Conservation (phyloP, 2,888 invertebrate genomes). For the Zaprionus bogoriensis region DNA sequence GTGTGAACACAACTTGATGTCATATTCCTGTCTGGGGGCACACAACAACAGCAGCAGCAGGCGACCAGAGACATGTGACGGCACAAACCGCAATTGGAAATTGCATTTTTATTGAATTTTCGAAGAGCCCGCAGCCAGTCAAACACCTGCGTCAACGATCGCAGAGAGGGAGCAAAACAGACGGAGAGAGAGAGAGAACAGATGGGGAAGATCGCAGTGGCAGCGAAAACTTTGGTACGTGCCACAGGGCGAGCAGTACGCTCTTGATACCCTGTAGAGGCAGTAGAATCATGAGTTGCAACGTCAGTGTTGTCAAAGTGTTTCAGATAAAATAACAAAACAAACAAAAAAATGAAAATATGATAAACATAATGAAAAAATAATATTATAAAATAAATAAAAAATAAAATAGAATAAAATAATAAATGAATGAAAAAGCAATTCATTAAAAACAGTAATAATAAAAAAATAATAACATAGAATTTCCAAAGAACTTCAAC, state of each 20-base stretch:
- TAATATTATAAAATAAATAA: not conserved
- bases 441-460: no score
- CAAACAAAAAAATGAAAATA: not conserved
- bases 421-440: not conserved
- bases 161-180: not conserved
- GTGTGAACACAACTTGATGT: not conserved
- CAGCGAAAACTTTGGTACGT: conserved; percentile 13
- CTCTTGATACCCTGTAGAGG: not conserved
- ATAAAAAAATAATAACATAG: no score
- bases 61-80: conserved; percentile 19
- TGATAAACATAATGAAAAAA: not conserved
- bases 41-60: conserved; percentile 3
- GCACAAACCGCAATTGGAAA: conserved; percentile 36
- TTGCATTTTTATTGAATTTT: conserved; percentile 41
- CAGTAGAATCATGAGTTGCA: not conserved
- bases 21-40: no score
- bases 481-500: no score
- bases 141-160: conserved; percentile 57
- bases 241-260: not conserved
- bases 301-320: not conserved
- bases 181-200: not conserved
- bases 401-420: not conserved
- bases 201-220: conserved; percentile 15
- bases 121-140: conserved; percentile 55
- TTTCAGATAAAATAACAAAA: not conserved